phyloP scores from a whole-genome alignment of 2,797 vertebrate genomes.

The Erpetoichthys calabaricus region DNA sequence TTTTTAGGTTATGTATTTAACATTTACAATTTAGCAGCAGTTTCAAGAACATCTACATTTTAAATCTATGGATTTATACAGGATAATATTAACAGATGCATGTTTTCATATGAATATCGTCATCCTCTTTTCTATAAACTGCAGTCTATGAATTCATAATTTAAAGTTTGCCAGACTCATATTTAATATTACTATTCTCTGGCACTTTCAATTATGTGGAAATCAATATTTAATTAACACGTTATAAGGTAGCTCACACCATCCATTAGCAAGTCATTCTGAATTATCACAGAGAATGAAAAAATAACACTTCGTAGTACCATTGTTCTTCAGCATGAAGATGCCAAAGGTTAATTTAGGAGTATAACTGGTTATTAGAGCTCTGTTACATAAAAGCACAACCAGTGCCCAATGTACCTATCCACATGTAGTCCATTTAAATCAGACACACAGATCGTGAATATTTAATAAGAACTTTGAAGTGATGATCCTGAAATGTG shows the following conservation, averaged over 20 bases:
- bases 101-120: too few relatives aligned
- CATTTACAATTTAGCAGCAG: too few relatives aligned
- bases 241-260: not conserved
- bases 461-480: too few relatives aligned
- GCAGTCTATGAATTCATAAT: not conserved
- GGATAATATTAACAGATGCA: too few relatives aligned
- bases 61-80: too few relatives aligned
- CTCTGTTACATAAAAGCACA: not conserved
- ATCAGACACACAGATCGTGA: too few relatives aligned
- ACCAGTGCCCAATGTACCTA: not conserved
- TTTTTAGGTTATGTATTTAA: too few relatives aligned
- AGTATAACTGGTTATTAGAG: conserved; percentile 2
- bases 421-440: not conserved
- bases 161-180: not conserved
- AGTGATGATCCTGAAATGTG: too few relatives aligned
- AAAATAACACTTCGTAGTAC: not conserved
- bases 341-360: not conserved
- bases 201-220: conserved; percentile 3
- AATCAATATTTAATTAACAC: conserved; percentile 10
- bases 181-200: not conserved
- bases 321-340: conserved; percentile 1
- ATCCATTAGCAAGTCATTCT: conserved; percentile 1
- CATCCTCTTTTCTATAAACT: too few relatives aligned
- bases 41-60: too few relatives aligned
- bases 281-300: not conserved